A percentile compares a stretch with the other conserved stretches of the same genome.
Conservation (phyloP, 2,113 vertebrate genomes). For the Oreotrochilus melanogaster region DNA sequence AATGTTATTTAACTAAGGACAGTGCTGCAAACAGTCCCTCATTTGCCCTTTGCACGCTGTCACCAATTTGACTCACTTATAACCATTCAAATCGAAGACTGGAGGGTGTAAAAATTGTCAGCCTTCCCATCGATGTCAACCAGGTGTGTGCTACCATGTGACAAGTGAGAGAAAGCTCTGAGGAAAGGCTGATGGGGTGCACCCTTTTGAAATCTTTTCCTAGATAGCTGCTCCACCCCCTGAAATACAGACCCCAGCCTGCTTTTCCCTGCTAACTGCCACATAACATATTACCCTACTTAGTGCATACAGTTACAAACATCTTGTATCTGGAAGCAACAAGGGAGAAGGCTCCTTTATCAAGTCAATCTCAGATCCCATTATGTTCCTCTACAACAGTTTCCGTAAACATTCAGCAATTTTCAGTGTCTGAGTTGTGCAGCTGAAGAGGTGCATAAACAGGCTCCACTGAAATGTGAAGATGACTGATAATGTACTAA, state of each 20-base stretch:
- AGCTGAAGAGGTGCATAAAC: constrained; percentile 80
- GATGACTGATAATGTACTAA: constrained; percentile 87
- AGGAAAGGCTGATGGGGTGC: neutral
- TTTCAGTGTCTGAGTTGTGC: constrained; percentile 48
- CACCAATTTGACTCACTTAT: neutral
- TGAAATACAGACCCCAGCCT: neutral
- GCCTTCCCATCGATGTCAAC: neutral
- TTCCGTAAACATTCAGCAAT: constrained; percentile 66
- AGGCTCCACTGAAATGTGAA: constrained; percentile 85
- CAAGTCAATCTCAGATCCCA: constrained; percentile 61
- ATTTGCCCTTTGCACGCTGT: neutral
- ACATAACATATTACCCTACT: neutral
- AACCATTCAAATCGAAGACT: neutral
- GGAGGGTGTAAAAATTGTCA: neutral
- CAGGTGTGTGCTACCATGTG: neutral
- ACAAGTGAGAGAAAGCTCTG: too few relatives aligned
- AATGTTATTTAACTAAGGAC: neutral
- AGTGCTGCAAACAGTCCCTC: neutral
- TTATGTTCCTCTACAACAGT: constrained; percentile 48
- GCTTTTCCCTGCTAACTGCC: neutral
- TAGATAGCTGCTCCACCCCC: neutral
- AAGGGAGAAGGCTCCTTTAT: constrained; percentile 65
- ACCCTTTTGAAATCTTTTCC: neutral
- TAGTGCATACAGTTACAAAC: constrained; percentile 10
- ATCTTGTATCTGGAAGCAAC: constrained; percentile 34